Base-by-base conservation (phyloP, 2,113 vertebrate species). In the Tor tambroides region DNA sequence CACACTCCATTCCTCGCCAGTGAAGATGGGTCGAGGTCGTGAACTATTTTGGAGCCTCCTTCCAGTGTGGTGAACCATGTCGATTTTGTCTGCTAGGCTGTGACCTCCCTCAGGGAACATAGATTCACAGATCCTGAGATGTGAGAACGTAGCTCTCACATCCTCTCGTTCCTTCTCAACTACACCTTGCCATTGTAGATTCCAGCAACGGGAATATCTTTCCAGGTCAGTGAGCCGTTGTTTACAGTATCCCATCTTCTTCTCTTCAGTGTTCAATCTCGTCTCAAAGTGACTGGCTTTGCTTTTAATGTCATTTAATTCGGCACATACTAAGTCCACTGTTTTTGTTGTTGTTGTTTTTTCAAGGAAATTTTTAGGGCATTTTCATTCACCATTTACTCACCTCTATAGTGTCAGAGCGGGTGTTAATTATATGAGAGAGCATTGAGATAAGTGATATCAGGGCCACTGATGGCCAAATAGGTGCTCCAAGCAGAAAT, bases 371-470 rank as follows among this genome's bases (percentile, higher is more conserved):
- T 76, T 28, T 76, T 76, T 6, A 49, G 23, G 10, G 74, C 74
- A 46, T 76, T 76, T 61, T 76, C 43, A 76, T n/a, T 76, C 74
- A 76, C 41, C 74, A 49, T 46, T 46, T 76, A n/a, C n/a, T n/a
- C n/a, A n/a, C 49, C 38, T 46, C 74, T 46, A 46, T 46, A 23
- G 35, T 49, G 41, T 76, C 41, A 9, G 56, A 59, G 56, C 21
- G 56, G 15, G 56, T 59, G 56, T 59, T 59, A 3, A 23, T 59
- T 8, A 59, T 1, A 2, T 23, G 21, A 2, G 56, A 59, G 21
- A 59, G 56, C 7, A 23, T 7, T 38, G 6, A 38, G 38, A 38
- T 38, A 38, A 38, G n/a, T n/a, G n/a, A n/a, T n/a, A n/a, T n/a
- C n/a, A n/a, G n/a, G n/a, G n/a, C n/a, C n/a, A n/a, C n/a, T n/a